Base-by-base conservation (phyloP, 2,888 invertebrate genomes). In the Perizoma affinitatum region DNA sequence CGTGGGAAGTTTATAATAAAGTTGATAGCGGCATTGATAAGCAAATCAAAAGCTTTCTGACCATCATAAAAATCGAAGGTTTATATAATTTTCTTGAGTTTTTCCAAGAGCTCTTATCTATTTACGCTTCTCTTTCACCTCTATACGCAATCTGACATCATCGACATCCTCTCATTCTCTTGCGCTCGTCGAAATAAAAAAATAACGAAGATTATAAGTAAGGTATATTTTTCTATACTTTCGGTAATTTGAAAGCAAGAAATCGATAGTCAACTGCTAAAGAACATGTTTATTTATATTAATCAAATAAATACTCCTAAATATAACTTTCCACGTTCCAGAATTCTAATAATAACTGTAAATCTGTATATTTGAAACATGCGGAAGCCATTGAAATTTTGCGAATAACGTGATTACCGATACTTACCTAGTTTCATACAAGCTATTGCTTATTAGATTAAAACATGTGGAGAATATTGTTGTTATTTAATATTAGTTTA, bases 301-400 rank as follows among this genome's bases (percentile, higher is more conserved):
- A 65, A 67, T 59, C 54, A 66, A 70, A 71, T 69, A 72, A 72
- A 71, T 68, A 70, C 54, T 52, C 44, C 53, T 44, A 62, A 68
- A 68, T 68, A 54, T 58, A 66, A 67, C 54, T 64, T 65, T 61
- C 59, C 63, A 59, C 69, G 55, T 68, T 70, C 48, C 62, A 47
- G 48, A 54, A 61, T 66, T 70, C 69, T 72, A 75, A 66, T 69
- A 71, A 73, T 71, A 78, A 62, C 48, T 56, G 54, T 68, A 72
- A 74, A 75, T 65, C 70, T 70, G 68, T 71, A 69, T 67, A 71
- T 72, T 65, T 62, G 69, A 68, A 70, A 73, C 71, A 70, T 70
- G 66, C 66, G 58, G 84, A 86, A 86, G 81, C 85, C 86, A 69
- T 81, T 80, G 72, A 76, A 79, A 76, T 76, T 82, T 79, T 60